These are phyloP conservation scores for Eupithecia pulchellata DNA, from an alignment of 2,888 invertebrate genomes.

Conservation along the genomic window DNA sequence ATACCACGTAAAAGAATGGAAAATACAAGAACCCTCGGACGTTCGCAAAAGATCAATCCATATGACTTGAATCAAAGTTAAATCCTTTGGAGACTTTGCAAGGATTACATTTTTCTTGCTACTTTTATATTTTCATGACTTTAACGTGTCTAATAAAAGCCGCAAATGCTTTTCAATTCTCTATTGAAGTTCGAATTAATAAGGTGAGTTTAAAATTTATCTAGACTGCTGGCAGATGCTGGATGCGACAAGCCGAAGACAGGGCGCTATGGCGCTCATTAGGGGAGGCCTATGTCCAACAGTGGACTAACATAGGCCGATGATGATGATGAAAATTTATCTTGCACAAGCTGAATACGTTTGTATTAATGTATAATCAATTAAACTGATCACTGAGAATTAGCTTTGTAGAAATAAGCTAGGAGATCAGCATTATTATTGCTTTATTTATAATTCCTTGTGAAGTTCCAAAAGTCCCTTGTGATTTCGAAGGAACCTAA, in stretches of 20 bases:
- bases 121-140: conserved; percentile 5
- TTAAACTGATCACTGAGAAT: background rate
- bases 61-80: conserved; percentile 6
- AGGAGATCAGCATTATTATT: background rate
- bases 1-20: background rate
- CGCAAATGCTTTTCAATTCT: conserved; percentile 1
- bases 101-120: background rate
- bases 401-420: background rate
- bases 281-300: too few species aligned
- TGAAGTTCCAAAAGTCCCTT: background rate
- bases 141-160: conserved; percentile 4
- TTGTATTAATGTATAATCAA: background rate
- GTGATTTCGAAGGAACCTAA: background rate
- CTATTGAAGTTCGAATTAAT: background rate
- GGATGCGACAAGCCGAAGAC: too few species aligned
- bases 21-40: background rate
- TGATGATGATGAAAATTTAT: too few species aligned
- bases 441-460: background rate
- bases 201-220: background rate
- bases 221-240: too few species aligned
- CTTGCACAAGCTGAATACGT: background rate
- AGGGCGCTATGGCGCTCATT: too few species aligned
- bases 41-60: background rate
- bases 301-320: too few species aligned
- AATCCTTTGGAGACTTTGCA: background rate